Base-by-base conservation (phyloP, 1,140 invertebrate species). In the Drosophila carrolli region DNA sequence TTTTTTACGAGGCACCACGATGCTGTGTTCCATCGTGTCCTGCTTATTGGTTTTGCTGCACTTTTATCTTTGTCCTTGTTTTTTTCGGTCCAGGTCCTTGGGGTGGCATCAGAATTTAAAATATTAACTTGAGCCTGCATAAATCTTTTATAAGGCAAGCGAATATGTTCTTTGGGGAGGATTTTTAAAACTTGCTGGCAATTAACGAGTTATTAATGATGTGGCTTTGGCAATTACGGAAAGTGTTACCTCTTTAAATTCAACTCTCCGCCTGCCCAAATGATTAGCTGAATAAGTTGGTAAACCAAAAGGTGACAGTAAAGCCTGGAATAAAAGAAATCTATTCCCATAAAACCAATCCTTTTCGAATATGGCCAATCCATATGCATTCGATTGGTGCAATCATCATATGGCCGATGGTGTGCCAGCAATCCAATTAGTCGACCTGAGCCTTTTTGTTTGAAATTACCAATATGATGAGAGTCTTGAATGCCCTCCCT, bases 31-130 rank as follows among this genome's bases (percentile, higher is more conserved):
- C 60, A 2, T 3, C 48, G 56, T 48, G 62, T 35, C 57, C 67
- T 59, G 41, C 73, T 61, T 48, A 58, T 79, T 58, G 78, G 19
- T 76, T 62, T 48, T 56, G 40, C 14, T 66, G 51, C 48, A 56
- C 50, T 65, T 75, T 81, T 81, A 58, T 71, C 59, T 63, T 51
- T 13, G 38, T 41, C 29, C n/a, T 41, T 58, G 16, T 16, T 56
- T 67, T 71, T 61, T 61, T 13, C 47, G 57, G 48, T 56, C 38
- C 4, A 5, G 32, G 73, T 78, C 82, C 81, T 85, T 57, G 48
- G 81, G 82, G 82, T 81, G 48, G 75, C 61, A 85, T 85, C 38
- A 51, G 53, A 43, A 59, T 86, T 85, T 78, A 86, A 85, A 85
- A 71, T 86, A 81, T 85, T 63, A 78, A 75, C 78, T 70, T 86